Evolutionary conservation across 2,113 vertebrate genomes (phyloP), one percentile per base, ranked within the genome.

Genomic region (Edolisoma coerulescens): DNA sequence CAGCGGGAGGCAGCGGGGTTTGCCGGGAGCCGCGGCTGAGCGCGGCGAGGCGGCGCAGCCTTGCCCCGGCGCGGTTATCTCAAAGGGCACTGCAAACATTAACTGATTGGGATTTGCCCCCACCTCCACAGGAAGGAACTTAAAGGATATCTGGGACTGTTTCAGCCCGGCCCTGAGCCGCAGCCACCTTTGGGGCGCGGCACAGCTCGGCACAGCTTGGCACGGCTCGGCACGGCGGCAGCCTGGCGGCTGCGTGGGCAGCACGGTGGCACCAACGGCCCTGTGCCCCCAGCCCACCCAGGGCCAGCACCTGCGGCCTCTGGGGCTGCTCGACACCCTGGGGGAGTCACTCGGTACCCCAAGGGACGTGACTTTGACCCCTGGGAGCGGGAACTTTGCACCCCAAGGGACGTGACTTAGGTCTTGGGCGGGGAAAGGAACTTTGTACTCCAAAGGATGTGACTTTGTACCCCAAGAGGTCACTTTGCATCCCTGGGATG

Each of bases 111-210:
- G 95, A 92, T 96, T 94, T 83, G 92, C 95, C 95, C 93, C 87
- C 92, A 92, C 96, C 96, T 95, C 93, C 95, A 82, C 93, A 96
- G 96, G 92, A 96, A 96, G 96, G 95, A 96, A 95, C 90, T 89
- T 6, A 64, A 49, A 89, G 96, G 96, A 93, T 94, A 95, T 95
- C 96, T 96, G 85, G 94, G 78, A 41, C 83, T 74, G 83, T 76
- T 94, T 84, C 68, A 28, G 88, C 90, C 92, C 47, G n/a, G 92
- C 94, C 91, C 95, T 90, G 95, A 80, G 87, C 7, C 1, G 23
- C 95, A 92, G 94, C 91, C 93, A 47, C 93, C 87, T 79, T 11
- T 49, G 82, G 91, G 94, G 96, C 50, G 94, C 10, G 96, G 94
- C 91, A 21, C 20, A 2, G 89, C 71, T 1, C 11, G 32, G 69